These are phyloP conservation scores for Limnephilus lunatus DNA, from an alignment of 2,888 invertebrate species.

Conservation along the genomic window DNA sequence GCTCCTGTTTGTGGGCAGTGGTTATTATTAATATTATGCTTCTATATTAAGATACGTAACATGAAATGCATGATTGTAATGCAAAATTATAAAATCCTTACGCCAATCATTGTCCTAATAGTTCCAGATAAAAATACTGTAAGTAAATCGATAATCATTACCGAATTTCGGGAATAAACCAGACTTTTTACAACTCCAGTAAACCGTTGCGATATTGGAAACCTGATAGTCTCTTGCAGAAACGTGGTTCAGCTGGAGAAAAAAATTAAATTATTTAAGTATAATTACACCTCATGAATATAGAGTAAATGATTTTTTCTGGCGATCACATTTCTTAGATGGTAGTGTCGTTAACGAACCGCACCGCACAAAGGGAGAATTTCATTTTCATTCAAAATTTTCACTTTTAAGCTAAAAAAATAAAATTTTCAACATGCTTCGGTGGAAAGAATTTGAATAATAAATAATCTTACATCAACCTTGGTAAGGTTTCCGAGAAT, in stretches of 20 bases:
- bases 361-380: conserved; percentile 8
- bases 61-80: neutral
- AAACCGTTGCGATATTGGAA: neutral
- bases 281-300: conserved; percentile 31
- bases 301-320: conserved; percentile 20
- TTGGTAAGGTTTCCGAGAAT: neutral
- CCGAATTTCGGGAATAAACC: neutral
- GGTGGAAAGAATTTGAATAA: neutral
- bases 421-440: neutral
- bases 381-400: neutral
- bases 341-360: conserved; percentile 7
- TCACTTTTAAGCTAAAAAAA: neutral
- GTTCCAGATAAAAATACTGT: neutral
- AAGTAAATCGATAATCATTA: neutral
- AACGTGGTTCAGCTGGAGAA: conserved; percentile 8
- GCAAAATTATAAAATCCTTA: conserved; percentile 6
- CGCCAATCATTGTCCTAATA: conserved; percentile 9
- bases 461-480: neutral
- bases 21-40: neutral
- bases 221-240: conserved; percentile 17
- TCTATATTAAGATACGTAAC: neutral
- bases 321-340: neutral
- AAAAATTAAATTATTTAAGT: conserved; percentile 31
- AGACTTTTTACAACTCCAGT: neutral
- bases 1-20: neutral